These are phyloP conservation scores for Melanotaenia trifasciata DNA, from an alignment of 2,797 vertebrate species.

Conservation along the genomic window DNA sequence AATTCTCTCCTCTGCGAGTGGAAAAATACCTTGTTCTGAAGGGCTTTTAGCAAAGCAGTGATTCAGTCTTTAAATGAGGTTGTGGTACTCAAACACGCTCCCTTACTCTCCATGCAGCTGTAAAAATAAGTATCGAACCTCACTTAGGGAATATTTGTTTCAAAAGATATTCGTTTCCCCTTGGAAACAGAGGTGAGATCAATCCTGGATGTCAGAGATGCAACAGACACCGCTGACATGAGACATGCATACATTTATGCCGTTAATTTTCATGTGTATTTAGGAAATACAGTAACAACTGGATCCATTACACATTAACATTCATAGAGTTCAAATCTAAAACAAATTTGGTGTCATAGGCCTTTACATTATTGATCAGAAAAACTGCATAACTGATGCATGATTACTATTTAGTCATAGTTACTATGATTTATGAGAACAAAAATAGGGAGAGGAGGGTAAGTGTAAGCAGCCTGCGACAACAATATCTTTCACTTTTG, in stretches of 20 bases:
- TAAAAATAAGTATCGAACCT: conserved; percentile 59
- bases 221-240: conserved; percentile 16
- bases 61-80: conserved; percentile 52
- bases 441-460: no score
- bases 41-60: conserved; percentile 41
- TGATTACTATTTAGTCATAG: no score
- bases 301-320: not conserved
- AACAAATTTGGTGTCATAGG: not conserved
- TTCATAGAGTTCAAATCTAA: not conserved
- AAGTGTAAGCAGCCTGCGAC: no score
- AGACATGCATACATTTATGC: not conserved
- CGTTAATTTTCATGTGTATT: conserved; percentile 4
- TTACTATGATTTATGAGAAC: no score
- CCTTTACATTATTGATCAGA: not conserved
- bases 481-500: no score
- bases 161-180: conserved; percentile 33
- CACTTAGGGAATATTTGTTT: conserved; percentile 50
- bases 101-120: conserved; percentile 59
- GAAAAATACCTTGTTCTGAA: not conserved
- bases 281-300: not conserved
- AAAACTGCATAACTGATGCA: no score
- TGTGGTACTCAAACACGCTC: conserved; percentile 19
- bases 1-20: conserved; percentile 13
- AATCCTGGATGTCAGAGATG: conserved; percentile 17
- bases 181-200: conserved; percentile 33